Conservation (phyloP, 2,113 vertebrate species). For the Clarias gariepinus region DNA sequence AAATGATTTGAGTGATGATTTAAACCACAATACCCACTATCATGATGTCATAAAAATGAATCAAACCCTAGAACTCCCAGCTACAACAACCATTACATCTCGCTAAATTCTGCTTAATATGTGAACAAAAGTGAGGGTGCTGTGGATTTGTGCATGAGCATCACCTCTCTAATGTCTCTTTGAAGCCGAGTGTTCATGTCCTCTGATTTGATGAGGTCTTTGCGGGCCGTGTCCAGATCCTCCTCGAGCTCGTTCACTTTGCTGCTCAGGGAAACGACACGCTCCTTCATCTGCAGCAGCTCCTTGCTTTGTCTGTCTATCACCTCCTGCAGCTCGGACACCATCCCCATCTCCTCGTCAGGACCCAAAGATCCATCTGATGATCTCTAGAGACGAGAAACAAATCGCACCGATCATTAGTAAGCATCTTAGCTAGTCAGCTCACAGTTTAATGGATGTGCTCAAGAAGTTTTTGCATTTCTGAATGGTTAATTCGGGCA, state of each 20-base stretch:
- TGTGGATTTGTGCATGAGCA: background rate
- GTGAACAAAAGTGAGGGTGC: background rate
- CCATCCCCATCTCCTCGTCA: conserved; percentile 83
- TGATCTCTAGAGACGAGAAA: conserved; percentile 72
- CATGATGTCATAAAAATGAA: background rate
- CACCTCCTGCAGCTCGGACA: conserved; percentile 88
- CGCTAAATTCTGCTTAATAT: background rate
- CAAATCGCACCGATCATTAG: background rate
- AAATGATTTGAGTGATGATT: background rate
- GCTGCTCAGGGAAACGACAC: conserved; percentile 81
- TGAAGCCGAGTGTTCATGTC: conserved; percentile 90
- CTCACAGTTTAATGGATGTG: background rate
- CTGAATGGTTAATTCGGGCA: background rate
- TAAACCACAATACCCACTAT: background rate
- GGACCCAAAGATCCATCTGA: conserved; percentile 86
- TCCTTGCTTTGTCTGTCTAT: conserved; percentile 88
- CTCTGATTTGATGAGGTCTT: conserved; percentile 94
- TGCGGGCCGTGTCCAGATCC: conserved; percentile 92
- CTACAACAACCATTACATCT: background rate
- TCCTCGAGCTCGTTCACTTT: conserved; percentile 91
- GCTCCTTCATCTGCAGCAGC: conserved; percentile 91
- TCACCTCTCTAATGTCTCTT: conserved; percentile 91
- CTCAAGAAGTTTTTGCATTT: background rate
- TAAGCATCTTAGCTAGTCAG: background rate
- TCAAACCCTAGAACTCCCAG: background rate